A percentile compares a stretch with the other conserved stretches of the same genome.
Conservation (phyloP, 2,797 vertebrate genomes). For the Girardinus metallicus region DNA sequence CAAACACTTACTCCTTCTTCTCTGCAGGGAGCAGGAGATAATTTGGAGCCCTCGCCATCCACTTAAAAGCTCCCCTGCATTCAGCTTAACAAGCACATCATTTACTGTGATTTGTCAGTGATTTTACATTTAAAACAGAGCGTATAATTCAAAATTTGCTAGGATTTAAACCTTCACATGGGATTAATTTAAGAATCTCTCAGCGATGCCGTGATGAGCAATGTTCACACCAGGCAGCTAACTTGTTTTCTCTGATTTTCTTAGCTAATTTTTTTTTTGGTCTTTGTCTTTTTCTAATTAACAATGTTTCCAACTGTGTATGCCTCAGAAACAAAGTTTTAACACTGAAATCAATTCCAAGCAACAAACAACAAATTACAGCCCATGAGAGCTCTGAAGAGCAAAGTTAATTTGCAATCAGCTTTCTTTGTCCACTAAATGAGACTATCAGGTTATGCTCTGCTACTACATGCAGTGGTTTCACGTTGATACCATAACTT, state of each 20-base stretch:
- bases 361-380: constrained; percentile 18
- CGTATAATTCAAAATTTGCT: not conserved
- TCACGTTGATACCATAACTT: constrained; percentile 39
- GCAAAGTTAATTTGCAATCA: constrained; percentile 14
- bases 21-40: constrained; percentile 9
- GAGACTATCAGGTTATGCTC: constrained; percentile 30
- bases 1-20: constrained; percentile 25
- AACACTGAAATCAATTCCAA: constrained; percentile 24
- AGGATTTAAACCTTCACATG: not conserved
- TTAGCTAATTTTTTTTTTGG: constrained; percentile 1
- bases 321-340: constrained; percentile 21
- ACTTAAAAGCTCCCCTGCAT: constrained; percentile 15
- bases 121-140: not conserved
- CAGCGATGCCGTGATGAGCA: not conserved
- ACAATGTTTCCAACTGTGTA: not conserved
- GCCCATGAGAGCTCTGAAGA: constrained; percentile 28
- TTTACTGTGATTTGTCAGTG: constrained; percentile 1
- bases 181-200: constrained; percentile 1
- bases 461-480: constrained; percentile 20
- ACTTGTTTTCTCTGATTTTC: constrained; percentile 1
- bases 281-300: constrained; percentile 31
- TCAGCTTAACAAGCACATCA: constrained; percentile 9
- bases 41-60: constrained; percentile 1
- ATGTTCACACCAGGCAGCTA: constrained; percentile 4
- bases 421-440: constrained; percentile 32